Evolutionary conservation across 2,113 vertebrate species (phyloP).

Genomic region (Fregata magnificens): DNA sequence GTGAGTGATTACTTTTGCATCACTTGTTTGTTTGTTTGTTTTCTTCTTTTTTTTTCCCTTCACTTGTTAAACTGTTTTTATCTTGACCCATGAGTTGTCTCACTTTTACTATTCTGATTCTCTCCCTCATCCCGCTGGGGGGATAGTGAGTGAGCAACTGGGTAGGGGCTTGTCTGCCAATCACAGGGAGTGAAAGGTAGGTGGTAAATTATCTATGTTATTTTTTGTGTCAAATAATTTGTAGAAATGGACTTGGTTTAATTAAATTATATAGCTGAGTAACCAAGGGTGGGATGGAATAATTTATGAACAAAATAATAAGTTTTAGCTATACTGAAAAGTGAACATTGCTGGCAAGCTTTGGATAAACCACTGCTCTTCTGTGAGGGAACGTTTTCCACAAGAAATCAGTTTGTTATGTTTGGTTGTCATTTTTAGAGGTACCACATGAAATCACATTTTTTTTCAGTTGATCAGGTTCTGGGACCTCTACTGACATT

Average conservation of each 20-base stretch:
- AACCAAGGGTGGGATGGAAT: background rate
- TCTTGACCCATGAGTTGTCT: background rate
- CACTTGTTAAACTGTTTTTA: background rate
- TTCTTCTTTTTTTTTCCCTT: background rate
- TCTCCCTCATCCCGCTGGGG: rapidly evolving
- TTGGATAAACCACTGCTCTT: background rate
- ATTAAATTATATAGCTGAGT: background rate
- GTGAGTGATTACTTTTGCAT: background rate
- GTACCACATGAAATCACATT: background rate
- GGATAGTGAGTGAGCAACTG: rapidly evolving
- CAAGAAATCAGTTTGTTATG: background rate
- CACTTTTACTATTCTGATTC: background rate
- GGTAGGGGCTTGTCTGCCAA: background rate
- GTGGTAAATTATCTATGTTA: background rate
- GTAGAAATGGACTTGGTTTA: background rate
- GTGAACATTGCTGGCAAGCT: background rate
- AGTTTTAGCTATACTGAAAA: background rate
- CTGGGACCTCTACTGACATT: background rate
- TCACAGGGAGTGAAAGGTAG: background rate
- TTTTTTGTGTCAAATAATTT: background rate
- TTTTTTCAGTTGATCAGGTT: background rate
- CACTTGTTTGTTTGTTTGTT: background rate
- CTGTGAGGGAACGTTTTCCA: background rate
- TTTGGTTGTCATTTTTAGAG: background rate
- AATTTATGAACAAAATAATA: background rate